Base-by-base conservation (phyloP, 2,797 vertebrate genomes). In the Gadopsis bispinosus region DNA sequence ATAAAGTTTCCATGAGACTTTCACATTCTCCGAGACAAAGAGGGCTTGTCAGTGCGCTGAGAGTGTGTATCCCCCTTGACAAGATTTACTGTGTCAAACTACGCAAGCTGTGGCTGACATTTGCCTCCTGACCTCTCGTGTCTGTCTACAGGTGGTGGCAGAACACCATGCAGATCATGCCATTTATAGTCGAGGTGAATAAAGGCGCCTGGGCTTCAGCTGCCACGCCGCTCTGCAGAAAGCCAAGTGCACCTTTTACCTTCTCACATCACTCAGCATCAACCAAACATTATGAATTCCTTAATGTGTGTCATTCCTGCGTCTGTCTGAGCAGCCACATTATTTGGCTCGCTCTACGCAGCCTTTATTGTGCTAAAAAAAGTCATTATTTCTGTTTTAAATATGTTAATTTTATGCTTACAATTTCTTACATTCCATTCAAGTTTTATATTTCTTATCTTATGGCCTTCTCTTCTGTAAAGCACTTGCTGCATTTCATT, bases 1-100 rank as follows among this genome's bases (percentile, higher is more conserved):
- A 92, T 92, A 85, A 92, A 91, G 87, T 91, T 93, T 92, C 90
- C 73, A 82, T 77, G 86, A 89, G 88, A 88, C 85, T 68, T 88
- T 88, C 68, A 64, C 86, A 69, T 89, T 93, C 87, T 84, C 35
- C 0, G 29, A 90, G 91, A 92, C 85, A 87, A 88, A 91, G 90
- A 84, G 79, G 84, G 73, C 84, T 83, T 88, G 84, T 87, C 86
- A 71, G 37, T 13, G 48, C 8, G 10, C 81, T 67, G 75, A 43
- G 65, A 83, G 79, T 69, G 87, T 89, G 87, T 83, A 79, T 88
- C 69, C 55, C 64, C 39, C 82, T 31, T 76, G 86, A 87, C 79
- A 77, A 88, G 88, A 89, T 88, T 81, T 73, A 86, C 72, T 65
- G 63, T 77, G 83, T 87, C 84, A 70, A 71, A 85, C 64, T 48